A percentile compares a stretch with the other conserved stretches of the same genome.
phyloP scores from a whole-genome alignment of 2,888 invertebrate genomes.

The Crematogaster levior region DNA sequence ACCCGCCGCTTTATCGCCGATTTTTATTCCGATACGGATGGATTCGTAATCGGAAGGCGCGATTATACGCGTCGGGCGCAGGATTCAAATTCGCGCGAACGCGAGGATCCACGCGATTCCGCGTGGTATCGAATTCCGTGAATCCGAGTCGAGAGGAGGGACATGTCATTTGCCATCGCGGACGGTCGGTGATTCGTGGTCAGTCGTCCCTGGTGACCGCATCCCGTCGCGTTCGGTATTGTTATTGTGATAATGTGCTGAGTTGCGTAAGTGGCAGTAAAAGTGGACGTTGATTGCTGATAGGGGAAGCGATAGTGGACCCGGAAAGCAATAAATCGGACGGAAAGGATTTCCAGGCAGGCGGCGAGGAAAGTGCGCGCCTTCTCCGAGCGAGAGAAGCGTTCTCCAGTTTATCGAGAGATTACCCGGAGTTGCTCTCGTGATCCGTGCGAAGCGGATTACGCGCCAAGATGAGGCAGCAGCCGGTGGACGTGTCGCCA shows the following conservation, averaged over 20 bases:
- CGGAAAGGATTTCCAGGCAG: constrained; percentile 3
- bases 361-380: constrained; percentile 6
- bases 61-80: constrained; percentile 46
- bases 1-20: constrained; percentile 66
- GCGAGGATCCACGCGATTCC: constrained; percentile 11
- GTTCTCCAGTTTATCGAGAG: not conserved
- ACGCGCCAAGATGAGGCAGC: constrained; percentile 76
- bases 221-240: constrained; percentile 54
- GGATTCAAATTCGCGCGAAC: constrained; percentile 33
- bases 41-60: constrained; percentile 66
- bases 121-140: constrained; percentile 9
- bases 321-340: constrained; percentile 54
- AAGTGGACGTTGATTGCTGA: constrained; percentile 65
- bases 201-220: constrained; percentile 34
- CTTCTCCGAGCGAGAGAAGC: not conserved
- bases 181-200: constrained; percentile 59
- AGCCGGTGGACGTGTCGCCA: constrained; percentile 69
- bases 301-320: constrained; percentile 57
- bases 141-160: constrained; percentile 30
- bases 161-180: constrained; percentile 76
- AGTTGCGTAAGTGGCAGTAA: constrained; percentile 81
- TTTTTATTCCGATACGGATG: constrained; percentile 60
- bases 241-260: constrained; percentile 74
- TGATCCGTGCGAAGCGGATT: constrained; percentile 63
- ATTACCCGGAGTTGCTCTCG: constrained; percentile 20